Base-by-base conservation (phyloP, 2,113 vertebrate species). In the Tylochromis polylepis region DNA sequence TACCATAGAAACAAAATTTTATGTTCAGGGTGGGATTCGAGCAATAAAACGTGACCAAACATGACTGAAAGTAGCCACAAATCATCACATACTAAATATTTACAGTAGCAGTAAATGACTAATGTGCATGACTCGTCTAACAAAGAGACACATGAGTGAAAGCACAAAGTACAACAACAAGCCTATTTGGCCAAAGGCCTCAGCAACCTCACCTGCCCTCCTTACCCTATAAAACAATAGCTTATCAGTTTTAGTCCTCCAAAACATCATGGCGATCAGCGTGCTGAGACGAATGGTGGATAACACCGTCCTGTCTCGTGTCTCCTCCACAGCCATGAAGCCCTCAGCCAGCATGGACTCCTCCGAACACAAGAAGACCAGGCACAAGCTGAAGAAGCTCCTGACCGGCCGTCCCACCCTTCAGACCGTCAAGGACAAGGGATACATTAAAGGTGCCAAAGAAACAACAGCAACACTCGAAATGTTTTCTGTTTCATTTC, bases 361-460 rank as follows among this genome's bases (percentile, higher is more conserved):
- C 82, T 94, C 97, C 6, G 97, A 98, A 87, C 97, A 98, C 93
- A 99, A 99, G 60, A 99, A 99, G 95, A 98, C 97, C 55, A 97
- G 97, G 95, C 97, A 97, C 14, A 99, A 99, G 92, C 96, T 99
- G 87, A 99, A 97, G 96, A 99, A 98, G 94, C 99, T 99, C 95
- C 98, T 99, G 62, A 98, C 96, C 1, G 96, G 98, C 11, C 96
- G 98, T 4, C 99, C 98, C 4, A 99, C 98, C 0, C 96, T 99
- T 90, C 99, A 99, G 96, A 95, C 98, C 18, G 98, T 99, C 88
- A 96, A 97, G 85, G 98, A 99, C 95, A 99, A 98, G 90, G 98
- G 98, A 86, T 99, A 99, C 94, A 99, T 99, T 89, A 98, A 99
- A 97, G 98, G 98, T 88, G 18, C 31, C 20, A 20, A 20, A 34